A percentile compares a stretch with the other conserved stretches of the same genome.
These are phyloP conservation scores for Andrena bicolor DNA, from an alignment of 2,888 invertebrate species.

Conservation along the genomic window DNA sequence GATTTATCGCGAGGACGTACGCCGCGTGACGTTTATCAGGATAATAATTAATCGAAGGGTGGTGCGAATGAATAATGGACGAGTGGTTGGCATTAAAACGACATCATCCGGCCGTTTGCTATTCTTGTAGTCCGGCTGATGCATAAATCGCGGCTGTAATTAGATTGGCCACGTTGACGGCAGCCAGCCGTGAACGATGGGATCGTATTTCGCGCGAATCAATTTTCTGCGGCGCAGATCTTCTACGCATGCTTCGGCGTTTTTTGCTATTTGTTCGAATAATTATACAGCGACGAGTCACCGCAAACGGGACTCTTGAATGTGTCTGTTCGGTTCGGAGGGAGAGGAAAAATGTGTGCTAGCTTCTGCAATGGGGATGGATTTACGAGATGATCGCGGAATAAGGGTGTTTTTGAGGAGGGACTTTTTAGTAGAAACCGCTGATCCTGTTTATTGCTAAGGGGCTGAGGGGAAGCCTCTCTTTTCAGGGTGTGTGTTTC, in stretches of 20 bases:
- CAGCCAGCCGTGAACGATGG: background rate
- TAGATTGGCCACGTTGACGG: slow-evolving; percentile 3
- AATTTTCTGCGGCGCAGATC: background rate
- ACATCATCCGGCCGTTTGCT: slow-evolving; percentile 49
- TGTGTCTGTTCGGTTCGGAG: no score
- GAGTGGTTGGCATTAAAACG: slow-evolving; percentile 52
- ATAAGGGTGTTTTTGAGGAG: no score
- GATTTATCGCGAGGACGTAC: slow-evolving; percentile 58
- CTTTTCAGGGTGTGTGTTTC: no score
- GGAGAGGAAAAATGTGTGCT: no score
- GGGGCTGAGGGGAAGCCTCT: no score
- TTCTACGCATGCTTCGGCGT: background rate
- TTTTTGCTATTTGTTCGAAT: no score
- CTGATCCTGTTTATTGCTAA: no score
- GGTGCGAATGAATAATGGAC: slow-evolving; percentile 66
- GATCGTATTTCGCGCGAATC: background rate
- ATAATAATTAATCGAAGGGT: slow-evolving; percentile 72
- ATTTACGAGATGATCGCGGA: no score
- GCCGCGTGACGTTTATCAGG: slow-evolving; percentile 67
- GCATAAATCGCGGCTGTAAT: slow-evolving; percentile 13
- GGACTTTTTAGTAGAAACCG: no score
- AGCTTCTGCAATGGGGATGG: no score
- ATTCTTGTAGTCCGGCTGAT: slow-evolving; percentile 25
- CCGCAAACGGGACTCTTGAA: no score
- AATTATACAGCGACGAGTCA: no score